phyloP scores from a whole-genome alignment of 2,797 vertebrate species.

The Sciaenops ocellatus region DNA sequence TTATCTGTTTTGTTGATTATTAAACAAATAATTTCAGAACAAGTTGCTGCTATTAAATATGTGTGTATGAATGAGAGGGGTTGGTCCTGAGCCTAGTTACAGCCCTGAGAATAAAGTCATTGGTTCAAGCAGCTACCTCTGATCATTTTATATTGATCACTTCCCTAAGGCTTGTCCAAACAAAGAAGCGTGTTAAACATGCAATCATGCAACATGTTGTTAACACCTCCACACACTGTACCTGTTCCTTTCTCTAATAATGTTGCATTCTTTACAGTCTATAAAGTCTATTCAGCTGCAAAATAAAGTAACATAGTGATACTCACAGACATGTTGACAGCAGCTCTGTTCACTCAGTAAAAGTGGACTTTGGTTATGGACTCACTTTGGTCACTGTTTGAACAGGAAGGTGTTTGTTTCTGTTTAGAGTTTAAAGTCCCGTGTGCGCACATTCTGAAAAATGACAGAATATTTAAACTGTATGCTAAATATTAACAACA shows the following conservation, averaged over 20 bases:
- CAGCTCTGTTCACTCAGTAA: constrained; percentile 2
- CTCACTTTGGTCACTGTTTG: constrained; percentile 41
- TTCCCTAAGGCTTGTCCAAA: background rate
- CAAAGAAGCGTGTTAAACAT: background rate
- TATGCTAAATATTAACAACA: too few species aligned
- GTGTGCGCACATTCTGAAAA: background rate
- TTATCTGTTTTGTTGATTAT: too few species aligned
- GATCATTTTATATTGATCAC: background rate
- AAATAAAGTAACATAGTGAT: constrained; percentile 7
- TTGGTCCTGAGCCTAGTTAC: background rate
- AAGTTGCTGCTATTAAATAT: background rate
- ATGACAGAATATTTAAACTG: background rate
- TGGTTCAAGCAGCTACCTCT: background rate
- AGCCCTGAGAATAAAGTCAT: background rate
- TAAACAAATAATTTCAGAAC: background rate
- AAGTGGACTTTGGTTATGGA: constrained; percentile 62
- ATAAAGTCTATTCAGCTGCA: background rate
- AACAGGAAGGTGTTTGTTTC: constrained; percentile 53
- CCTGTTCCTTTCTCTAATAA: background rate
- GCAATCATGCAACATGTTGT: too few species aligned
- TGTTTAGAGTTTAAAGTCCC: constrained; percentile 60
- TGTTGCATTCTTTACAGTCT: background rate
- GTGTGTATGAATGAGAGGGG: background rate
- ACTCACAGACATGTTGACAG: constrained; percentile 66
- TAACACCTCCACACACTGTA: background rate